Conservation (phyloP, 2,113 vertebrate species). For the Odocoileus virginianus region DNA sequence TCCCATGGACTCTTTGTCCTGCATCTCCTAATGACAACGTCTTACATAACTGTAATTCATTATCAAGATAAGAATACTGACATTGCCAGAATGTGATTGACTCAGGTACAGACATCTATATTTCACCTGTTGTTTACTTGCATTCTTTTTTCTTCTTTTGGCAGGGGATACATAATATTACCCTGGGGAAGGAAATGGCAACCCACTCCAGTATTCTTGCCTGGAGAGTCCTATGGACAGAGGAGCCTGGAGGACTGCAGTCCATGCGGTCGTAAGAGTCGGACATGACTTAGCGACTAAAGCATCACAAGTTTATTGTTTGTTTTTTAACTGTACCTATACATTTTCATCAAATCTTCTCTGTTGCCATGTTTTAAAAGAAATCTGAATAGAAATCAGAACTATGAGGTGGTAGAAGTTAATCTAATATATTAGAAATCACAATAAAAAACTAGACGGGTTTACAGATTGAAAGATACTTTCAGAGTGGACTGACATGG, state of each 20-base stretch:
- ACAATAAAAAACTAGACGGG: background rate
- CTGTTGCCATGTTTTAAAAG: background rate
- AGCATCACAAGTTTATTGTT: background rate
- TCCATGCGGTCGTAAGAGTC: background rate
- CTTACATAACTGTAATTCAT: background rate
- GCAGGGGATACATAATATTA: background rate
- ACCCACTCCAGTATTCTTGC: background rate
- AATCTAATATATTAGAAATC: background rate
- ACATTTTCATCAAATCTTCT: background rate
- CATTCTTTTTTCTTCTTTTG: background rate
- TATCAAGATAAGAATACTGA: background rate
- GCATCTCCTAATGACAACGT: background rate
- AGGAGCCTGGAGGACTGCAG: background rate
- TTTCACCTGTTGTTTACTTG: background rate
- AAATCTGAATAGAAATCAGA: background rate
- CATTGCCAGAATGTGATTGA: background rate
- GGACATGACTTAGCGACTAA: fast-evolving
- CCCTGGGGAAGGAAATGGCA: background rate
- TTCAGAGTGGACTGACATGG: background rate
- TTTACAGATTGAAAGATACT: background rate
- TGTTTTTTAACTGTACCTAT: background rate
- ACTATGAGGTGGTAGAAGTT: background rate
- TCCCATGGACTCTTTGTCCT: background rate
- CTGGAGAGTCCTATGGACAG: background rate
- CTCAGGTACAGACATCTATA: background rate